phyloP scores from a whole-genome alignment of 2,797 vertebrate genomes.

The Chloroceryle inda region DNA sequence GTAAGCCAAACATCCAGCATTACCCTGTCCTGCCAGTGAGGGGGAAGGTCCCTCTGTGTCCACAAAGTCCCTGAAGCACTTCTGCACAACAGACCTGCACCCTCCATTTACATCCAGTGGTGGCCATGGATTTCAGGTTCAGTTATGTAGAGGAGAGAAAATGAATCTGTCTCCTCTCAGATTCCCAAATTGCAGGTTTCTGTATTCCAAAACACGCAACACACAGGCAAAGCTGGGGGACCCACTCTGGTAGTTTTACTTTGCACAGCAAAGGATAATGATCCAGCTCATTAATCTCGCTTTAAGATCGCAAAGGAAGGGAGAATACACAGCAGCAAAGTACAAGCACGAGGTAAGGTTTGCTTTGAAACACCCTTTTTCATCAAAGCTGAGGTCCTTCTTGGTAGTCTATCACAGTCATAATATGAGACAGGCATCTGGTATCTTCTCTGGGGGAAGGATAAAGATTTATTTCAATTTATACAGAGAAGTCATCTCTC shows the following conservation, averaged over 20 bases:
- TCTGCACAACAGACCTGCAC: background rate
- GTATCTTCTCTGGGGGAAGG: background rate
- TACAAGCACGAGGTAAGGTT: background rate
- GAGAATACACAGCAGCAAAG: background rate
- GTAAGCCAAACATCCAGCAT: conserved; percentile 69
- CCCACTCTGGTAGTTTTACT: background rate
- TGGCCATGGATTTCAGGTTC: background rate
- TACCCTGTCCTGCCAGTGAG: accelerated
- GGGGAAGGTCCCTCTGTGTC: background rate
- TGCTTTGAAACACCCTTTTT: background rate
- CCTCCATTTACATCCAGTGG: background rate
- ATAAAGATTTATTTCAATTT: background rate
- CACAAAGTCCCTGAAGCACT: background rate
- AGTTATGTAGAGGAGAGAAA: background rate
- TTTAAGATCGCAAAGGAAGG: background rate
- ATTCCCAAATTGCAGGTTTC: background rate
- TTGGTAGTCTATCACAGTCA: background rate
- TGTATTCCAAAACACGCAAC: background rate
- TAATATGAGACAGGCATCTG: background rate
- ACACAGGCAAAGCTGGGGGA: background rate
- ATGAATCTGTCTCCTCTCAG: accelerated
- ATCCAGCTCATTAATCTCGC: background rate
- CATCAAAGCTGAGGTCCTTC: background rate
- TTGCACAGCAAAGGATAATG: background rate
- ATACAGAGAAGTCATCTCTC: background rate